These are phyloP conservation scores for Syrmaticus mikado DNA, from an alignment of 2,113 vertebrate species.

Conservation along the genomic window DNA sequence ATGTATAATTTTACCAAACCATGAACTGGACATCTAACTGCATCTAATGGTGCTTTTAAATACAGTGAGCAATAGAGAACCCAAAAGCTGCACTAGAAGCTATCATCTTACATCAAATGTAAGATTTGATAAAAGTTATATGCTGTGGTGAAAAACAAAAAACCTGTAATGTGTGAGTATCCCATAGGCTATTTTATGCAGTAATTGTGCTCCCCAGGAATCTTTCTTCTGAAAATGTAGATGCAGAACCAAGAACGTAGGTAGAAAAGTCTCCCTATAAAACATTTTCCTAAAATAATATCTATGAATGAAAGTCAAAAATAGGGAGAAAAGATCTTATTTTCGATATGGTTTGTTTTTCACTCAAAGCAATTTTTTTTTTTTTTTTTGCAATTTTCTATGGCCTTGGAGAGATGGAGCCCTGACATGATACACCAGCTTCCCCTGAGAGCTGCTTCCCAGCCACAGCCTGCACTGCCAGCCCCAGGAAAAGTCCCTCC, in stretches of 20 bases:
- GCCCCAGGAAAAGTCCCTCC: background rate
- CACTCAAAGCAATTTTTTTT: background rate
- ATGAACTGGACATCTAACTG: background rate
- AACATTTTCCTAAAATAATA: background rate
- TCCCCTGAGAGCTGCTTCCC: background rate
- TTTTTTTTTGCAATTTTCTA: background rate
- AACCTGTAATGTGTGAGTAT: background rate
- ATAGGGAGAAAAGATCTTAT: background rate
- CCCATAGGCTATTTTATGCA: background rate
- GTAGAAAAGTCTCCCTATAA: background rate
- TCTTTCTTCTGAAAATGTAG: background rate
- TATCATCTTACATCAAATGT: background rate
- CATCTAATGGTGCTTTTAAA: background rate
- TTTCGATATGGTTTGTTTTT: background rate
- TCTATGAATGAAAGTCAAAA: background rate
- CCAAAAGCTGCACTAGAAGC: background rate
- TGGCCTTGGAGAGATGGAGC: background rate
- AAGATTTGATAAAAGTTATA: background rate
- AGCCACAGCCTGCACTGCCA: rapidly evolving
- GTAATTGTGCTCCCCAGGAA: background rate
- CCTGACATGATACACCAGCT: background rate
- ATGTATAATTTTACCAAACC: background rate
- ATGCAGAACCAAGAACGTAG: background rate
- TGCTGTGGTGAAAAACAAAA: background rate
- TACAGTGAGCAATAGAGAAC: background rate